Evolutionary conservation across 2,888 invertebrate genomes (phyloP).

Genomic region (Troglohyphantes excavatus): DNA sequence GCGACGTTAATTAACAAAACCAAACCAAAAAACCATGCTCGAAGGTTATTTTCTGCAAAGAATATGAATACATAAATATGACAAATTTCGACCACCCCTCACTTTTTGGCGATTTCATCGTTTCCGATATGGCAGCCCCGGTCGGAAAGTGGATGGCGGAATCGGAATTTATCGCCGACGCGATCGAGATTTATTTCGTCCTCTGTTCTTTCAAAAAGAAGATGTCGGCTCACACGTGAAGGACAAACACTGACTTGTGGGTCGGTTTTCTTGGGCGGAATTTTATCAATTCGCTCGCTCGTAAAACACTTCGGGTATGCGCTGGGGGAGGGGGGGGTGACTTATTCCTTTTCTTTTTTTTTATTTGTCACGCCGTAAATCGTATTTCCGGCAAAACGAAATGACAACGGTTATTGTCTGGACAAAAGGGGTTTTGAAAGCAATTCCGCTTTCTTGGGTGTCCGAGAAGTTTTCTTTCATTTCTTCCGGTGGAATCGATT

Average conservation of each 20-base stretch:
- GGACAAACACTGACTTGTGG: constrained; percentile 13
- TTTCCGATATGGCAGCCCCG: neutral
- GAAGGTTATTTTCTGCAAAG: no score
- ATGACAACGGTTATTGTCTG: constrained; percentile 47
- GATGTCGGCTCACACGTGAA: constrained; percentile 16
- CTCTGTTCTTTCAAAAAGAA: neutral
- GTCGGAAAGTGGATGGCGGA: constrained; percentile 35
- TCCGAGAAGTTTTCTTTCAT: neutral
- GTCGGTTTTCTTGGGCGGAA: constrained; percentile 21
- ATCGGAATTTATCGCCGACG: constrained; percentile 51
- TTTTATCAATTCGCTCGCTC: constrained; percentile 69
- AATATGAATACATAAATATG: no score
- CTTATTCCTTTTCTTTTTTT: constrained; percentile 40
- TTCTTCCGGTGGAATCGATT: neutral
- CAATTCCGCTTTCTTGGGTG: neutral
- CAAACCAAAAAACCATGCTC: no score
- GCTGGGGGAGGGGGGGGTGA: constrained; percentile 26
- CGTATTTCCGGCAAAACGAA: constrained; percentile 4
- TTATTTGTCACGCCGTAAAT: constrained; percentile 45
- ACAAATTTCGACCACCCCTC: no score
- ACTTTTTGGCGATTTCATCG: no score
- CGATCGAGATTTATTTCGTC: constrained; percentile 47
- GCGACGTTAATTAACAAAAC: no score
- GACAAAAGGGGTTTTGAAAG: constrained; percentile 22
- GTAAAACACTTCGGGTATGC: constrained; percentile 15